Evolutionary conservation across 23 tunicate species (phyloP).

Genomic region (Diplosoma virens): DNA sequence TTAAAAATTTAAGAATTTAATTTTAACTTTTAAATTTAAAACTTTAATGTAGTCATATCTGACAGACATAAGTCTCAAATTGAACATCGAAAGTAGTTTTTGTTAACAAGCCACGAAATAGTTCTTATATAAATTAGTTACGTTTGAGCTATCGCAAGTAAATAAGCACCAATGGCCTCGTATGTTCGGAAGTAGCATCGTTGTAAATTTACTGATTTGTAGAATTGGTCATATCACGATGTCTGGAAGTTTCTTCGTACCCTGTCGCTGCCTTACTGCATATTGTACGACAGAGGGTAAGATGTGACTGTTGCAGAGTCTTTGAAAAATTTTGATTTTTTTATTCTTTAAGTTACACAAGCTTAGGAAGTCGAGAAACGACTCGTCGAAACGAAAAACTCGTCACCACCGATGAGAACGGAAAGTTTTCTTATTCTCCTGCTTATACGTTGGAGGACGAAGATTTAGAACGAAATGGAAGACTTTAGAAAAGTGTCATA

Average conservation of each 20-base stretch:
- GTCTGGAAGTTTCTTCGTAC: slow-evolving; percentile 75
- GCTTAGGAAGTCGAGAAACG: slow-evolving; percentile 74
- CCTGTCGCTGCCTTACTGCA: slow-evolving; percentile 80
- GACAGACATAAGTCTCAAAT: too few relatives aligned
- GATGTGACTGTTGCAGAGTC: not conserved
- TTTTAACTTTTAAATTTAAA: too few relatives aligned
- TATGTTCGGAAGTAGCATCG: too few relatives aligned
- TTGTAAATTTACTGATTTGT: too few relatives aligned
- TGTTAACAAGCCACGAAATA: too few relatives aligned
- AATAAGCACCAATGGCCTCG: too few relatives aligned
- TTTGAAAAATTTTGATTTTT: not conserved
- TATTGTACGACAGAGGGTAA: slow-evolving; percentile 88
- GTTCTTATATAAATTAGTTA: too few relatives aligned
- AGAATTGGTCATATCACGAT: slow-evolving; percentile 92
- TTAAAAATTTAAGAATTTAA: too few relatives aligned
- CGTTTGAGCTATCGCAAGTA: too few relatives aligned
- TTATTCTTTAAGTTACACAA: slow-evolving; percentile 56
- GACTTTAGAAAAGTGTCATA: slow-evolving; percentile 36
- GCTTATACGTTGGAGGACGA: slow-evolving; percentile 77
- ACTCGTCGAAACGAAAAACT: slow-evolving; percentile 67
- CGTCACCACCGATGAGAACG: slow-evolving; percentile 19
- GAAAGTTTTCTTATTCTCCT: slow-evolving; percentile 38
- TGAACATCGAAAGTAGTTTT: too few relatives aligned
- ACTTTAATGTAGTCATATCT: too few relatives aligned
- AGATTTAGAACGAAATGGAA: slow-evolving; percentile 78